phyloP scores from a whole-genome alignment of 2,113 vertebrate species.

The Psittacula cyanocephala region DNA sequence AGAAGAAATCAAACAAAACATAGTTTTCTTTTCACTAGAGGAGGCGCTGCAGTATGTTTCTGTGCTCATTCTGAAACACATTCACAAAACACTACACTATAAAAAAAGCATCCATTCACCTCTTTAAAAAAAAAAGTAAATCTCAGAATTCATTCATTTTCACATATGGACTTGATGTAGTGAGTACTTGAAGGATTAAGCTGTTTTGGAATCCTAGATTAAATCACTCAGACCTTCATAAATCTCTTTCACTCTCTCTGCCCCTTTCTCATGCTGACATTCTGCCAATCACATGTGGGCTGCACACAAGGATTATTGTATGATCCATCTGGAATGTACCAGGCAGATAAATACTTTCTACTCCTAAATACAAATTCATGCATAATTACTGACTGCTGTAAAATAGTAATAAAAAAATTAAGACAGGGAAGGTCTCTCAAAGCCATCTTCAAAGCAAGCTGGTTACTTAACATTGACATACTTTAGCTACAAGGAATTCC shows the following conservation, averaged over 20 bases:
- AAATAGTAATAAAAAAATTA: not conserved
- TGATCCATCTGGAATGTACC: constrained; percentile 67
- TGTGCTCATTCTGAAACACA: not conserved
- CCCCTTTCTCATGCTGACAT: constrained; percentile 59
- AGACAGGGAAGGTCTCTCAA: not conserved
- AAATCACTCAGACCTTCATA: constrained; percentile 68
- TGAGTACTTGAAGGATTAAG: constrained; percentile 60
- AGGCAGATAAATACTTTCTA: constrained; percentile 51
- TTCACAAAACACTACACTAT: not conserved
- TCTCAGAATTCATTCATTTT: constrained; percentile 54
- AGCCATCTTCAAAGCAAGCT: not conserved
- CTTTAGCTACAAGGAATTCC: not conserved
- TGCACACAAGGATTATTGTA: constrained; percentile 70
- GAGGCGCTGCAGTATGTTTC: not conserved
- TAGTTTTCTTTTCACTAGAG: not conserved
- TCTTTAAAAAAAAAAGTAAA: not conserved
- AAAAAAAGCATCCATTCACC: constrained; percentile 42
- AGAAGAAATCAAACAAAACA: not conserved
- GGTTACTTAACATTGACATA: not conserved
- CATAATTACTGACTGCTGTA: not conserved
- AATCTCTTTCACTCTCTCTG: constrained; percentile 61
- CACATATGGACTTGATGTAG: constrained; percentile 44
- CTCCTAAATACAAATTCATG: constrained; percentile 43
- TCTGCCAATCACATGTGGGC: constrained; percentile 62
- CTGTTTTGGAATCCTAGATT: constrained; percentile 68